Percentiles rank a stretch among this genome's conserved stretches.
Evolutionary conservation across 2,797 vertebrate genomes (phyloP).

Genomic region (Rhinichthys osculus): DNA sequence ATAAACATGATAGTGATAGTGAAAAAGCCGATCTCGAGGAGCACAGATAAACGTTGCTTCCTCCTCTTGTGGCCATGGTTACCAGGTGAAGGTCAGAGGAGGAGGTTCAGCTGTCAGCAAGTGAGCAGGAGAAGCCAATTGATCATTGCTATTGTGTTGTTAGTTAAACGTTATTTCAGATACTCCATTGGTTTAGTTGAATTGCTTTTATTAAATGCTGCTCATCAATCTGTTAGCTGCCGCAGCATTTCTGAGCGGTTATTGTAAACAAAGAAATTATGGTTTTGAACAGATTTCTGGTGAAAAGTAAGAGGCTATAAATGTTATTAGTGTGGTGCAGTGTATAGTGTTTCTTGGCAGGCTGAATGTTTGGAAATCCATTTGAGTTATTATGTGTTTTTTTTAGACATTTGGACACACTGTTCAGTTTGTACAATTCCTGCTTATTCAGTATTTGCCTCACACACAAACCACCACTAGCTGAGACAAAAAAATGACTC

Average conservation of each 20-base stretch:
- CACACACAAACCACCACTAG: background rate
- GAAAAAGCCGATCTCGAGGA: background rate
- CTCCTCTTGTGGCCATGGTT: conserved; percentile 33
- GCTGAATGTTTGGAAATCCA: conserved; percentile 12
- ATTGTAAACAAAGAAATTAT: background rate
- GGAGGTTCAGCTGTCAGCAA: background rate
- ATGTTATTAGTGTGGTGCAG: background rate
- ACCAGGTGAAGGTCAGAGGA: conserved; percentile 36
- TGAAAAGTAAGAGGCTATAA: background rate
- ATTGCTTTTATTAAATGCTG: conserved; percentile 7
- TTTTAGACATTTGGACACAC: conserved; percentile 2
- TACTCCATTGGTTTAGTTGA: background rate
- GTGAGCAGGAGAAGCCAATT: background rate
- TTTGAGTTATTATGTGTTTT: conserved; percentile 10
- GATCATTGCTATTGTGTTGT: background rate
- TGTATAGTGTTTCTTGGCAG: background rate
- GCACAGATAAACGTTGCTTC: background rate
- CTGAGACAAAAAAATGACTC: background rate
- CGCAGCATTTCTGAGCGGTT: background rate
- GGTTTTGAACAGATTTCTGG: background rate
- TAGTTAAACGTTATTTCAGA: background rate
- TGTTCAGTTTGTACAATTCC: background rate
- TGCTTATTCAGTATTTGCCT: background rate
- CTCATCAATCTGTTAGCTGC: background rate
- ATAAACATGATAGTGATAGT: background rate